Conservation (phyloP, 2,888 invertebrate species). For the Linnaemya vulpina region DNA sequence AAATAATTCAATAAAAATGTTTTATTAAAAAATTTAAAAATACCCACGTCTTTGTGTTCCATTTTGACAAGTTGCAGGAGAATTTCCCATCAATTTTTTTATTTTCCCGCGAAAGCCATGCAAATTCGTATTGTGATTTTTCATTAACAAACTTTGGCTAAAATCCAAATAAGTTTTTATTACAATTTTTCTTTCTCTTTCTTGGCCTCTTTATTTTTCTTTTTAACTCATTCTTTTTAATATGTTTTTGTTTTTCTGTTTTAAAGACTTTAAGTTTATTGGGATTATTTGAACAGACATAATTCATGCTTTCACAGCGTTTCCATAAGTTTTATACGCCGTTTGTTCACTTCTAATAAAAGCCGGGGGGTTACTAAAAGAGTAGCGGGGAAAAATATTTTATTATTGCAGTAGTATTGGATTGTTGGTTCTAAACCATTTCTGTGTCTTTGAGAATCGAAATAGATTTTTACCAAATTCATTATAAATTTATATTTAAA, state of each 20-base stretch:
- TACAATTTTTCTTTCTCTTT: neutral
- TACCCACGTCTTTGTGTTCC: slow-evolving; percentile 16
- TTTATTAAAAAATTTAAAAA: no score
- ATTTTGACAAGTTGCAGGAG: neutral
- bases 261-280: neutral
- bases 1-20: neutral
- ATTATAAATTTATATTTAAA: no score
- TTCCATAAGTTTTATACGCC: neutral
- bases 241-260: neutral
- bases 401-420: neutral
- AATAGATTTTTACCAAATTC: no score
- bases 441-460: no score
- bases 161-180: slow-evolving; percentile 50
- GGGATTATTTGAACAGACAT: neutral
- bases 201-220: neutral
- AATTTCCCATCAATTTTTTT: slow-evolving; percentile 42
- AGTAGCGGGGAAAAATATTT: neutral
- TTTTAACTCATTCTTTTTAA: neutral
- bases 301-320: neutral
- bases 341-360: neutral
- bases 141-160: slow-evolving; percentile 66
- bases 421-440: neutral
- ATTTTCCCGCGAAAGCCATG: slow-evolving; percentile 25
- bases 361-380: neutral
- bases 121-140: slow-evolving; percentile 53